A percentile compares a stretch with the other conserved stretches of the same genome.
These are phyloP conservation scores for Campylomormyrus numenius DNA, from an alignment of 2,113 vertebrate genomes.

Conservation along the genomic window DNA sequence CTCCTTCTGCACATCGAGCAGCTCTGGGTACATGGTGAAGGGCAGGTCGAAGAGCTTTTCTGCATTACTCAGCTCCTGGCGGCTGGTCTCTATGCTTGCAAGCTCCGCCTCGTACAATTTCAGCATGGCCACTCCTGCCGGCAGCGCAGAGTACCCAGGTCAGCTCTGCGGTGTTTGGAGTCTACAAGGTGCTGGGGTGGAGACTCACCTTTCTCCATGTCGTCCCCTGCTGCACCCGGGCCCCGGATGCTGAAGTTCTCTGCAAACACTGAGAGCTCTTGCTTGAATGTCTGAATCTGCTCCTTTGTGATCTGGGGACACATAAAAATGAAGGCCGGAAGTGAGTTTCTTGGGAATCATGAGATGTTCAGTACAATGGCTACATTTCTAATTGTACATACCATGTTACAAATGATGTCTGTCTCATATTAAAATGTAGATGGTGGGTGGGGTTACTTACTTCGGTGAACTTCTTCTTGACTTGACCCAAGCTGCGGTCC, in stretches of 20 bases:
- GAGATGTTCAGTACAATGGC: neutral
- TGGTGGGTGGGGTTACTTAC: slow-evolving; percentile 47
- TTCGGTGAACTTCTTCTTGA: slow-evolving; percentile 77
- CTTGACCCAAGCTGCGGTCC: slow-evolving; percentile 63
- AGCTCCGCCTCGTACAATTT: slow-evolving; percentile 67
- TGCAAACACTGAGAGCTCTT: slow-evolving; percentile 64
- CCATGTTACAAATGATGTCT: neutral
- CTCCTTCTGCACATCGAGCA: slow-evolving; percentile 73
- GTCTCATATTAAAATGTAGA: neutral
- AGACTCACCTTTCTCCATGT: slow-evolving; percentile 79
- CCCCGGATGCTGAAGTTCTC: slow-evolving; percentile 68
- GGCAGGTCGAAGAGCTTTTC: slow-evolving; percentile 84
- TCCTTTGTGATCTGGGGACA: slow-evolving; percentile 67
- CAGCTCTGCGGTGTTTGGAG: neutral
- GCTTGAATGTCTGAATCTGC: slow-evolving; percentile 61
- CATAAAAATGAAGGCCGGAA: neutral
- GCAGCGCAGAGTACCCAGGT: neutral
- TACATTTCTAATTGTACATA: neutral
- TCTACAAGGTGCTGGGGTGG: neutral
- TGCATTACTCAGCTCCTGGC: slow-evolving; percentile 67
- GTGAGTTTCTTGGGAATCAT: neutral
- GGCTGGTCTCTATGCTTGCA: slow-evolving; percentile 54
- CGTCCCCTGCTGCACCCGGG: slow-evolving; percentile 77
- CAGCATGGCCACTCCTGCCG: slow-evolving; percentile 69
- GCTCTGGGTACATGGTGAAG: slow-evolving; percentile 65